Conservation (phyloP, 2,113 vertebrate species). For the Indri indri region DNA sequence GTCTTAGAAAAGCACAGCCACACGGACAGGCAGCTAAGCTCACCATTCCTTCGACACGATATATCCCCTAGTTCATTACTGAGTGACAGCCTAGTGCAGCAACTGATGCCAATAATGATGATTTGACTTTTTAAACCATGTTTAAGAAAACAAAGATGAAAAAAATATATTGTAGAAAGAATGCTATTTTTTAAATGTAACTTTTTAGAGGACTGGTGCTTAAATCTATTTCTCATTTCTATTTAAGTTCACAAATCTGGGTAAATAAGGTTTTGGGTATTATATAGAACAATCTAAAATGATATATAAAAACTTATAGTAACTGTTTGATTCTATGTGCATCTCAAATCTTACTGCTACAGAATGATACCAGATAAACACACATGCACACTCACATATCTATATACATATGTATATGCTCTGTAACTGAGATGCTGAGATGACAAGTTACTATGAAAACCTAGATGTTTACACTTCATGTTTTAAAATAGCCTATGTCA, state of each 20-base stretch:
- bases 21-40: not conserved
- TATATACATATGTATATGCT: not conserved
- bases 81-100: not conserved
- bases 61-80: not conserved
- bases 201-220: not conserved
- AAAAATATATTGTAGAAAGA: not conserved
- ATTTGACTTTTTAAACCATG: not conserved
- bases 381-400: not conserved
- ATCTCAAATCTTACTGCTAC: not conserved
- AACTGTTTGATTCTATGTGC: not conserved
- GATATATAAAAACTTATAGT: not conserved
- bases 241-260: not conserved
- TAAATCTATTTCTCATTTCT: not conserved
- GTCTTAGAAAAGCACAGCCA: not conserved
- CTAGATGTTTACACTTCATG: constrained; percentile 52
- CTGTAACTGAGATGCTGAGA: constrained; percentile 39
- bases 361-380: constrained; percentile 3
- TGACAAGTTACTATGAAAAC: constrained; percentile 55
- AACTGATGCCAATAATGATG: not conserved
- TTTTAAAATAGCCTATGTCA: constrained; percentile 57
- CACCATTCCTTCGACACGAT: not conserved
- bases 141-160: not conserved
- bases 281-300: not conserved
- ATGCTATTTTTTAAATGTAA: not conserved
- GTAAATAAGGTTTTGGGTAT: not conserved